These are phyloP conservation scores for Nemurella pictetii DNA, from an alignment of 2,888 invertebrate species.

Conservation along the genomic window DNA sequence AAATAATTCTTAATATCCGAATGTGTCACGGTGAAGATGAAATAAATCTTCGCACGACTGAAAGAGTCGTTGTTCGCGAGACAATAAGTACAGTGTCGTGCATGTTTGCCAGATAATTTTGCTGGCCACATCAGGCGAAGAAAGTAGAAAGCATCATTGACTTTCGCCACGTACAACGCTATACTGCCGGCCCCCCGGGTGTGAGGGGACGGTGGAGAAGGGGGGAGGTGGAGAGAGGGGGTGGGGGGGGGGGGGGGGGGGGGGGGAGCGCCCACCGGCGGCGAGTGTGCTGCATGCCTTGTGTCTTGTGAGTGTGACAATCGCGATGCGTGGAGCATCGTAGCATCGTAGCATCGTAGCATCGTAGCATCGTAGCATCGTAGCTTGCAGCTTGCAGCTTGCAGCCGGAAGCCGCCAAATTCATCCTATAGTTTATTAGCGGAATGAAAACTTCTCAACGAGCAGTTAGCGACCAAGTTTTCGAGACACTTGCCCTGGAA, in stretches of 20 bases:
- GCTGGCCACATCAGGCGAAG: not conserved
- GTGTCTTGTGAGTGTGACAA: too few species aligned
- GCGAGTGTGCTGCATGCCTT: too few species aligned
- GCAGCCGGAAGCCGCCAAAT: not conserved
- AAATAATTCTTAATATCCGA: not conserved
- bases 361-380: too few species aligned
- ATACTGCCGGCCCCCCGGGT: too few species aligned
- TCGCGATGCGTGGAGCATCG: too few species aligned
- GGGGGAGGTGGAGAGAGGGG: too few species aligned
- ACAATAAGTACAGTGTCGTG: not conserved
- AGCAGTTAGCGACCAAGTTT: constrained; percentile 22
- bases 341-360: too few species aligned
- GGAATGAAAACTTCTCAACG: constrained; percentile 8
- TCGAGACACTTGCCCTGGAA: not conserved
- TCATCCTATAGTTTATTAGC: not conserved
- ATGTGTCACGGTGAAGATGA: not conserved
- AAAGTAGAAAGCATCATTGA: not conserved
- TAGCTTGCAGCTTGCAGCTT: too few species aligned
- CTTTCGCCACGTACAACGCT: not conserved
- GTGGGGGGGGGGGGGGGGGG: too few species aligned
- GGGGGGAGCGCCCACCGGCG: too few species aligned
- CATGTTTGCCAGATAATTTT: not conserved
- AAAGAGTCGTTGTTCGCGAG: not conserved
- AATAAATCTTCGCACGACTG: not conserved
- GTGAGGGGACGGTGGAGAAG: too few species aligned